Evolutionary conservation across 2,113 vertebrate species (phyloP).

Genomic region (Rhea americana): DNA sequence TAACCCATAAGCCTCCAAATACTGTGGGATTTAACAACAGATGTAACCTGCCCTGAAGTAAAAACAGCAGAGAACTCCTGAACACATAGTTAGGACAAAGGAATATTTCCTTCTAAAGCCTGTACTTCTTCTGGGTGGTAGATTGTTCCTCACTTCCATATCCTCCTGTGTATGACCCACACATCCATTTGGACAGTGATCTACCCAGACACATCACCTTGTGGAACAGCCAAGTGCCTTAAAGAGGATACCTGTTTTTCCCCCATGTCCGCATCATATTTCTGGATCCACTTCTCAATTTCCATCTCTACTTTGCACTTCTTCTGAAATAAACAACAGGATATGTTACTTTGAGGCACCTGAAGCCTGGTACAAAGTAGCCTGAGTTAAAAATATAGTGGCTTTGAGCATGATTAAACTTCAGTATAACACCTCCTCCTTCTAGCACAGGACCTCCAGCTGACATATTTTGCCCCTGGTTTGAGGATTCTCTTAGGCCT

Average conservation of each 20-base stretch:
- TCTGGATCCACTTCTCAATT: slow-evolving; percentile 84
- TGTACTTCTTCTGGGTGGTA: background rate
- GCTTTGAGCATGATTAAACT: background rate
- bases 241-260: slow-evolving; percentile 83
- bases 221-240: background rate
- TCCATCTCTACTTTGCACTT: slow-evolving; percentile 80
- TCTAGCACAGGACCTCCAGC: background rate
- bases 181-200: background rate
- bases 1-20: background rate
- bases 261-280: slow-evolving; percentile 83
- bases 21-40: background rate
- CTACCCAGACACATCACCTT: background rate
- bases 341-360: background rate
- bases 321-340: slow-evolving; percentile 75
- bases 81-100: background rate
- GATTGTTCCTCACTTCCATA: background rate
- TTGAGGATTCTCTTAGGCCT: background rate
- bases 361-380: background rate
- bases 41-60: background rate
- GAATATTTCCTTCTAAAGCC: background rate
- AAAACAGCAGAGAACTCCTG: background rate
- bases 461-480: background rate
- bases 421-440: background rate
- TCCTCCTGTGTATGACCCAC: background rate
- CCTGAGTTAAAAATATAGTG: background rate